A percentile compares a stretch with the other conserved stretches of the same genome.
Conservation (phyloP, 2,113 vertebrate species). For the Thunnus maccoyii region DNA sequence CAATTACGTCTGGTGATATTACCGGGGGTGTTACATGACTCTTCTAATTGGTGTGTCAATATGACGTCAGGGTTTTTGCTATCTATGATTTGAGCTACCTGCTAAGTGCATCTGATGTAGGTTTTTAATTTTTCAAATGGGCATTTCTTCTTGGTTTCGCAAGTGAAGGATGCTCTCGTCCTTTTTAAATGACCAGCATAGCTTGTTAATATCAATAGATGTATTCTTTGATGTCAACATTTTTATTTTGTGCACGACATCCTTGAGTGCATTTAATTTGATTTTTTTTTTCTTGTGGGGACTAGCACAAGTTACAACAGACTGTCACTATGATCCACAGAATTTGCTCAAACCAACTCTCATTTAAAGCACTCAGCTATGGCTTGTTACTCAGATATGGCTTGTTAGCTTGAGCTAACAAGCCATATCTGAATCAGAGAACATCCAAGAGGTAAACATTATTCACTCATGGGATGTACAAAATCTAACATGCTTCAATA, state of each 20-base stretch:
- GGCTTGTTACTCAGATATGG: too few species aligned
- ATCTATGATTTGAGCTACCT: constrained; percentile 37
- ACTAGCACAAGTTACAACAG: background rate
- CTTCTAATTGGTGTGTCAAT: constrained; percentile 74
- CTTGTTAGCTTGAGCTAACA: background rate
- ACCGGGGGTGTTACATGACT: constrained; percentile 67
- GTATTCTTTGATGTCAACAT: background rate
- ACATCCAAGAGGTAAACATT: background rate
- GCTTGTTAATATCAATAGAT: background rate
- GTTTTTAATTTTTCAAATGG: constrained; percentile 28
- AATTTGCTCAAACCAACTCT: background rate
- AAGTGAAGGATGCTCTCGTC: background rate
- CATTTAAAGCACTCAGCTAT: background rate
- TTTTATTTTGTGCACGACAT: background rate
- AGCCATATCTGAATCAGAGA: background rate
- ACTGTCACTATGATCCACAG: background rate
- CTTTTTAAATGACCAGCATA: constrained; percentile 17
- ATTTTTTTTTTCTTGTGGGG: background rate
- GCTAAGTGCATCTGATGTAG: constrained; percentile 33
- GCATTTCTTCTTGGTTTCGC: constrained; percentile 4
- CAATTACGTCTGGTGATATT: constrained; percentile 73
- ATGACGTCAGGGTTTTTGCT: constrained; percentile 57
- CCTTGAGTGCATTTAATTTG: background rate
- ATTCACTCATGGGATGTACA: background rate
- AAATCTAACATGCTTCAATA: background rate